These are phyloP conservation scores for Pristionchus arcanus DNA, from an alignment of 2,888 invertebrate genomes.

Conservation along the genomic window DNA sequence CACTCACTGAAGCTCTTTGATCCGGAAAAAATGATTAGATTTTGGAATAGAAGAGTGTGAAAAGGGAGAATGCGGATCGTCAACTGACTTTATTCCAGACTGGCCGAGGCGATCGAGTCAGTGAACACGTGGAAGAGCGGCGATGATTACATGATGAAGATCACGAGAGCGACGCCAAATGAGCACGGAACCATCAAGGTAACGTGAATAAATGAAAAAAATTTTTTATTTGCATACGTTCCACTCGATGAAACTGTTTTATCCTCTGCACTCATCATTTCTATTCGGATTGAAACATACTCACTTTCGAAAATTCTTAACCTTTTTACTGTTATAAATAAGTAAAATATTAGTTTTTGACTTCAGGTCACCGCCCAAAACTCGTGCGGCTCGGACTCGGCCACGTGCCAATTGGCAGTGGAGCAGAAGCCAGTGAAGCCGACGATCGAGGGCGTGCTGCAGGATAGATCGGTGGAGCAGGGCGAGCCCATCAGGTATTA, in stretches of 20 bases:
- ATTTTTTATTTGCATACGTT: no score
- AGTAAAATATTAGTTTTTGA: no score
- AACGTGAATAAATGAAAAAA: no score
- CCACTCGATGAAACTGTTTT: no score
- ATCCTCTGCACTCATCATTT: no score
- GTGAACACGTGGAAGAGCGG: constrained; percentile 61
- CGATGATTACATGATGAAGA: constrained; percentile 64
- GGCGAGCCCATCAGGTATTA: no score
- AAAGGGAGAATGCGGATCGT: no score
- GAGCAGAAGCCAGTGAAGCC: constrained; percentile 85
- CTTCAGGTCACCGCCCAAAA: constrained; percentile 69
- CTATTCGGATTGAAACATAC: not conserved
- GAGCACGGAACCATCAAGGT: constrained; percentile 70
- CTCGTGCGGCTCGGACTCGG: constrained; percentile 65
- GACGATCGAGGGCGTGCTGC: constrained; percentile 89
- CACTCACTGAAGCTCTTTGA: no score
- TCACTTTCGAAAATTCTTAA: no score
- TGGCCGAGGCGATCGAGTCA: constrained; percentile 59
- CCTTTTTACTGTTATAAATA: no score
- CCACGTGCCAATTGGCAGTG: constrained; percentile 24
- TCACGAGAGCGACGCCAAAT: constrained; percentile 63
- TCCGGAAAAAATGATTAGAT: no score
- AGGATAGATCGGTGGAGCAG: constrained; percentile 88
- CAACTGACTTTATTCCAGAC: not conserved
- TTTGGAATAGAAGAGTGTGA: no score